Conservation (phyloP, 2,888 invertebrate species). For the Invenusta paracnida region DNA sequence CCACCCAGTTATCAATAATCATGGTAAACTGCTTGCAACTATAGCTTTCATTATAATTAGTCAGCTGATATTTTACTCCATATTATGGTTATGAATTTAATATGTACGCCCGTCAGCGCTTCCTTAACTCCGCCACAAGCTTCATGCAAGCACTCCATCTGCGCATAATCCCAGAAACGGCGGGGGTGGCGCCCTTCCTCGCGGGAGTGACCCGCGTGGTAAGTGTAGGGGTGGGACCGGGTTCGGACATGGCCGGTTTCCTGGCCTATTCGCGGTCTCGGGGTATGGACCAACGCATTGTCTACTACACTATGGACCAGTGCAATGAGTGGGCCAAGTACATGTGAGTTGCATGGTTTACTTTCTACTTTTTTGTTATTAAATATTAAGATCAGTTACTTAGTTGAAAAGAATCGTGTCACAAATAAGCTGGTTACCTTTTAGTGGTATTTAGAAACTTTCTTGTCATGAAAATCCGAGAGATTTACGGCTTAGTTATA, state of each 20-base stretch:
- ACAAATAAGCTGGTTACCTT: too few relatives aligned
- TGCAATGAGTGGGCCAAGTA: conserved; percentile 36
- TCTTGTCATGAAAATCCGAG: too few relatives aligned
- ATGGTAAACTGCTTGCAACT: too few relatives aligned
- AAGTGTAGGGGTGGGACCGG: conserved; percentile 39
- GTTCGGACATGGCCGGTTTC: conserved; percentile 36
- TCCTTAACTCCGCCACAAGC: conserved; percentile 28
- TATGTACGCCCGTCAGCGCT: conserved; percentile 28
- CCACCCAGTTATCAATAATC: too few relatives aligned
- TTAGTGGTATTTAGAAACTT: too few relatives aligned
- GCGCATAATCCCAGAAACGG: not conserved
- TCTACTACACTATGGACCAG: conserved; percentile 39
- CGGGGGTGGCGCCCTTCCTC: not conserved
- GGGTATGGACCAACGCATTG: conserved; percentile 15
- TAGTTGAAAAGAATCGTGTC: too few relatives aligned
- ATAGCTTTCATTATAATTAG: too few relatives aligned
- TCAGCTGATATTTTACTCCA: too few relatives aligned
- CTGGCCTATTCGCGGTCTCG: conserved; percentile 18
- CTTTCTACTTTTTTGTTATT: too few relatives aligned
- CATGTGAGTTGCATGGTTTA: not conserved
- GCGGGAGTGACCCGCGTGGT: conserved; percentile 24
- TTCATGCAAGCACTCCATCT: conserved; percentile 19
- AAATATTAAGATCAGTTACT: too few relatives aligned
- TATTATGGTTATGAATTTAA: too few relatives aligned
- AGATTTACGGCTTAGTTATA: too few relatives aligned